Base-by-base conservation (phyloP, 2,888 invertebrate genomes). In the Phengaris arion region DNA sequence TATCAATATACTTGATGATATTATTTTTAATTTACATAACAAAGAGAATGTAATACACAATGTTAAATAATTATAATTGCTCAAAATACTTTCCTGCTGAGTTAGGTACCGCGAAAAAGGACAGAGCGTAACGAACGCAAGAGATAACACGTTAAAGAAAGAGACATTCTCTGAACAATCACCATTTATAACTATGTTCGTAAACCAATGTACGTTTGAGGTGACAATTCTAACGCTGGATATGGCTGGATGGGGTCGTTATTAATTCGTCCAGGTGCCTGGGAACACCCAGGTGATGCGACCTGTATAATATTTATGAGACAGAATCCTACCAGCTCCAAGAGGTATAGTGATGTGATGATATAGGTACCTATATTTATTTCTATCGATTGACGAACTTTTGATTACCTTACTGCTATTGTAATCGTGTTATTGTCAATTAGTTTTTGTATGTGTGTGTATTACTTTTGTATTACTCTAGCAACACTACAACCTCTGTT, bases 261-360 rank as follows among this genome's bases (percentile, higher is more conserved):
- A 80, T 79, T 78, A 77, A 79, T 79, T 79, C 77, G 77, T 77
- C 74, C 74, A 74, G 76, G 76, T 64, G 74, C 76, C 76, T 80
- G 81, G 77, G 80, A 80, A 79, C 79, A 75, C 78, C 78, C 89
- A 88, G 82, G 84, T 88, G 88, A 80, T 83, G 82, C 83, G 83
- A 83, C 86, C 87, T 85, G 87, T 87, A 87, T 87, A 85, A 88
- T 87, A 89, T 89, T 88, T 87, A 88, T 86, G 84, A 84, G 82
- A 78, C 80, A 77, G 81, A 79, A 81, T 82, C 80, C 76, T 78
- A 76, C 52, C 78, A 79, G 78, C 52, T 75, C 68, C 74, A 75
- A 57, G 54, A 68, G 75, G 69, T 73, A 73, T 78, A 81, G 81
- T 77, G 80, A 74, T 77, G 81, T 76, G 79, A 22, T 22, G 22